A percentile compares a stretch with the other conserved stretches of the same genome.
Evolutionary conservation across 1,140 invertebrate genomes (phyloP).

Genomic region (Pogonognathellus flavescens): DNA sequence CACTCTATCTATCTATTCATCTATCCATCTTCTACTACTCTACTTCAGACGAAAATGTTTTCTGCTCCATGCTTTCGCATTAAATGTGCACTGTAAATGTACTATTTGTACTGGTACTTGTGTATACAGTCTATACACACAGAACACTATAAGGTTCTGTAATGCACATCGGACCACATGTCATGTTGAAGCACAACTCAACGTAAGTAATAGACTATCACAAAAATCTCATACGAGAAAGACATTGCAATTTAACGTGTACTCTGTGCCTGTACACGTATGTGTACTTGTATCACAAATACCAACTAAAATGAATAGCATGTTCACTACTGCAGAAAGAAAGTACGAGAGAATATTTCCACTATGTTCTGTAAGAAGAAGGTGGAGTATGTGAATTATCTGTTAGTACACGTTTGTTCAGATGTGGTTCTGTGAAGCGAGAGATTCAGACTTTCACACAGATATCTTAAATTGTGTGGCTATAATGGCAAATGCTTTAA

Average conservation of each 20-base stretch:
- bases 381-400: no score
- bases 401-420: no score
- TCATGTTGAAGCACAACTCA: neutral
- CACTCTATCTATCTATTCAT: slow-evolving; percentile 6
- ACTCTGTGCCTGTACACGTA: no score
- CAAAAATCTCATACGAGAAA: neutral
- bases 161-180: neutral
- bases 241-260: neutral
- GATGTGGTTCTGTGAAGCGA: no score
- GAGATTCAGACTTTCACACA: no score
- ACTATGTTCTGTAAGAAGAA: no score
- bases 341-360: no score
- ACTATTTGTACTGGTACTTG: neutral
- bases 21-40: slow-evolving; percentile 10
- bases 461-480: no score
- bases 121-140: slow-evolving; percentile 2
- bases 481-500: no score
- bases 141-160: neutral
- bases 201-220: slow-evolving; percentile 1
- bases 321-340: no score
- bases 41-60: slow-evolving; percentile 15
- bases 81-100: neutral
- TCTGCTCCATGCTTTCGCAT: slow-evolving; percentile 35
- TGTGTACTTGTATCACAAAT: no score
- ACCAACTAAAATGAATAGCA: no score